These are phyloP conservation scores for Sebastes matsubarae DNA, from an alignment of 2,797 vertebrate genomes.

Conservation along the genomic window DNA sequence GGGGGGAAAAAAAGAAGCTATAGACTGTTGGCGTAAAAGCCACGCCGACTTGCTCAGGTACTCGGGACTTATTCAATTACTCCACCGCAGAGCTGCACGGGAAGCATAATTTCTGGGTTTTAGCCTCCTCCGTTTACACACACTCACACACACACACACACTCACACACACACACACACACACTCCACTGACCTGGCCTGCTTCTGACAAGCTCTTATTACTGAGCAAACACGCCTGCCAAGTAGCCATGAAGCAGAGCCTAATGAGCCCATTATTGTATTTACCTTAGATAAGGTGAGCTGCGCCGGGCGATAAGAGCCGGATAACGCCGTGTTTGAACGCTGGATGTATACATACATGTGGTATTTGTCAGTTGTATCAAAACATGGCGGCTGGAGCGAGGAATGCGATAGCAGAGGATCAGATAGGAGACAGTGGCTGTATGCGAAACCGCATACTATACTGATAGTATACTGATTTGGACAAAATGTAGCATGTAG, in stretches of 20 bases:
- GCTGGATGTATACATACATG: constrained; percentile 34
- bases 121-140: constrained; percentile 48
- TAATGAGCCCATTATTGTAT: constrained; percentile 91
- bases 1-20: constrained; percentile 22
- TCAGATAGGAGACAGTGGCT: not conserved
- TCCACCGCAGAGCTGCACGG: constrained; percentile 56
- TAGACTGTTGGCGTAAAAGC: constrained; percentile 51
- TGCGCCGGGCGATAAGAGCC: constrained; percentile 81
- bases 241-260: constrained; percentile 85
- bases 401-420: constrained; percentile 7
- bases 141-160: constrained; percentile 32
- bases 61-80: constrained; percentile 80
- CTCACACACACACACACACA: not conserved
- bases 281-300: constrained; percentile 97
- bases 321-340: constrained; percentile 72
- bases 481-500: no score
- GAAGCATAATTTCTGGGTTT: constrained; percentile 75
- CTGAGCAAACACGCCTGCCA: constrained; percentile 84
- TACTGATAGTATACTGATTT: no score
- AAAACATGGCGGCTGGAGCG: constrained; percentile 10
- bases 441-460: no score
- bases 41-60: constrained; percentile 77
- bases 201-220: constrained; percentile 81
- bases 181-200: constrained; percentile 61
- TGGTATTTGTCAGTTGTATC: constrained; percentile 33